Conservation (phyloP, 1,140 invertebrate genomes). For the Ptiloglossa arizonensis region DNA sequence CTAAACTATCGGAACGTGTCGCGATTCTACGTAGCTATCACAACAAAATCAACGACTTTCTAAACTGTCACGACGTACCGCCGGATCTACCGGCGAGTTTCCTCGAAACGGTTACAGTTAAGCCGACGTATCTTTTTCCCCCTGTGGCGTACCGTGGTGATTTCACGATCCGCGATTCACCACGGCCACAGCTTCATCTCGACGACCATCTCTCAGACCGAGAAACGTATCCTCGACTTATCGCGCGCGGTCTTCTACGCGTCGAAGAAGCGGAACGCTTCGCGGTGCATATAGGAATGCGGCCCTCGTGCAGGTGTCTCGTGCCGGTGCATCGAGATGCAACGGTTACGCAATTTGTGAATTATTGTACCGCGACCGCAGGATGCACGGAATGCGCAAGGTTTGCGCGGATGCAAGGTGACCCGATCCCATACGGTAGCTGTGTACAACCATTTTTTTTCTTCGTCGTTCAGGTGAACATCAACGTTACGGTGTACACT, state of each 20-base stretch:
- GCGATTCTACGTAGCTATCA: background rate
- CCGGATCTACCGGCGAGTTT: background rate
- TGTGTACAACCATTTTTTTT: no score
- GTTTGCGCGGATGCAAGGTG: conserved; percentile 5
- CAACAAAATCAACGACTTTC: conserved; percentile 7
- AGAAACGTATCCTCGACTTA: conserved; percentile 1
- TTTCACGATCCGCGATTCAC: background rate
- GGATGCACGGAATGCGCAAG: conserved; percentile 38
- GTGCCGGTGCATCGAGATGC: conserved; percentile 27
- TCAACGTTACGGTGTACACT: no score
- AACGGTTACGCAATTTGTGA: conserved; percentile 54
- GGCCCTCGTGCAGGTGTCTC: conserved; percentile 32
- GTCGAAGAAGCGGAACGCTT: conserved; percentile 13
- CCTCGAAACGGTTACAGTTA: background rate
- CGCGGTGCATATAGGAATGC: conserved; percentile 52
- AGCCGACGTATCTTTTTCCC: background rate
- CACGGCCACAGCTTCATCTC: background rate
- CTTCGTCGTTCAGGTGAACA: no score
- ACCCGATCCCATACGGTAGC: background rate
- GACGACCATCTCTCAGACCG: background rate
- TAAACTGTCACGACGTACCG: background rate
- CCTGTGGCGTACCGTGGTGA: background rate
- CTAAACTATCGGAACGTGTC: background rate
- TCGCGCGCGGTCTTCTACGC: background rate
- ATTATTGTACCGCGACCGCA: conserved; percentile 39